Percentiles rank a stretch among this genome's conserved stretches.
These are phyloP conservation scores for Helicolenus hilgendorfi DNA, from an alignment of 2,797 vertebrate genomes.

Conservation along the genomic window DNA sequence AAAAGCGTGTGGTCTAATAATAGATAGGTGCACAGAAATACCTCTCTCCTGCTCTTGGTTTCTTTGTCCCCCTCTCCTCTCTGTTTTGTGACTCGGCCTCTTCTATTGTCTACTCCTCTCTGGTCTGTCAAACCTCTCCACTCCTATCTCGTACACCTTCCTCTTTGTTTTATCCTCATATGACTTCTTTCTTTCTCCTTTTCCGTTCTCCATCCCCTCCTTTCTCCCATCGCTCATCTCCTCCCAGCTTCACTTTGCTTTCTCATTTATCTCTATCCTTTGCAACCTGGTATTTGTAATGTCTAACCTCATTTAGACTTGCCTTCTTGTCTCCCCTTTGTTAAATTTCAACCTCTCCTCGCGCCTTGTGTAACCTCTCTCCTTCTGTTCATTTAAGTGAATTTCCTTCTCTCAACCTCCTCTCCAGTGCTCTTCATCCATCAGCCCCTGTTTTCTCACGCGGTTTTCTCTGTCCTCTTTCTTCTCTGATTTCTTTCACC, in stretches of 20 bases:
- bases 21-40: slow-evolving; percentile 34
- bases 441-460: not conserved
- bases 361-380: slow-evolving; percentile 29
- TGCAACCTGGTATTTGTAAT: slow-evolving; percentile 44
- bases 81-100: slow-evolving; percentile 29
- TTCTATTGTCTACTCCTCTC: slow-evolving; percentile 17
- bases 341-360: slow-evolving; percentile 42
- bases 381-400: slow-evolving; percentile 36
- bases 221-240: not conserved
- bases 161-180: slow-evolving; percentile 15
- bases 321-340: slow-evolving; percentile 15
- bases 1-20: slow-evolving; percentile 46
- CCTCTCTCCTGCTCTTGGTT: not conserved
- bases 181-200: not conserved
- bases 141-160: not conserved
- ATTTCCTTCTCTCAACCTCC: slow-evolving; percentile 20
- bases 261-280: slow-evolving; percentile 53
- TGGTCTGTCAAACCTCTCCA: slow-evolving; percentile 25
- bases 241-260: slow-evolving; percentile 29
- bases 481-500: slow-evolving; percentile 11
- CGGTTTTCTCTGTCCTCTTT: not conserved
- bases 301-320: slow-evolving; percentile 52
- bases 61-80: slow-evolving; percentile 17
- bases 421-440: slow-evolving; percentile 27
- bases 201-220: not conserved